Evolutionary conservation across 2,797 vertebrate species (phyloP).

Genomic region (Clarias pachynema): DNA sequence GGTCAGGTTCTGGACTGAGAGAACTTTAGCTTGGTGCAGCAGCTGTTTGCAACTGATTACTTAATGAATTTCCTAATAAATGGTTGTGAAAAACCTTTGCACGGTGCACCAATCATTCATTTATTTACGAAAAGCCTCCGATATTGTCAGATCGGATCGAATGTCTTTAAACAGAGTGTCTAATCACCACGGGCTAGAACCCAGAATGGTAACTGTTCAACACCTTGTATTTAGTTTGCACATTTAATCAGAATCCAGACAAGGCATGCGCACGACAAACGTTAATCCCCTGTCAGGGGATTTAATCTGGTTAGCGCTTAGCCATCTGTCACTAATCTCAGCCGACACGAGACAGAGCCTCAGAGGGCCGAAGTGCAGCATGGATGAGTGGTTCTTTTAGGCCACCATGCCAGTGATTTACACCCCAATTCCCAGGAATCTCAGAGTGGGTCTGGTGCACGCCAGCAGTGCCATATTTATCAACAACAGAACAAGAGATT

Average conservation of each 20-base stretch:
- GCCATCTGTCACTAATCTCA: constrained; percentile 60
- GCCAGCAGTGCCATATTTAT: constrained; percentile 77
- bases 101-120: constrained; percentile 1
- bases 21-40: constrained; percentile 51
- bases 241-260: constrained; percentile 36
- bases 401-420: constrained; percentile 76
- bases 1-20: constrained; percentile 73
- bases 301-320: constrained; percentile 74
- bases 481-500: constrained; percentile 80
- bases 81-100: background rate
- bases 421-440: constrained; percentile 74
- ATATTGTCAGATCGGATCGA: constrained; percentile 39
- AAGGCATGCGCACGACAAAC: constrained; percentile 30
- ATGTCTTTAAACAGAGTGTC: constrained; percentile 14
- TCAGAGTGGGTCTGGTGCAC: constrained; percentile 74
- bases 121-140: background rate
- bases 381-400: background rate
- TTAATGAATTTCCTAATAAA: constrained; percentile 36
- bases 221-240: constrained; percentile 8
- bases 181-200: constrained; percentile 8
- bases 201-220: constrained; percentile 6
- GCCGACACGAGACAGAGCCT: constrained; percentile 29
- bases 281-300: constrained; percentile 67
- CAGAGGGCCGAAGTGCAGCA: constrained; percentile 33
- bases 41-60: constrained; percentile 12